Evolutionary conservation across 2,888 invertebrate species (phyloP).

Genomic region (Abscondita cerata): DNA sequence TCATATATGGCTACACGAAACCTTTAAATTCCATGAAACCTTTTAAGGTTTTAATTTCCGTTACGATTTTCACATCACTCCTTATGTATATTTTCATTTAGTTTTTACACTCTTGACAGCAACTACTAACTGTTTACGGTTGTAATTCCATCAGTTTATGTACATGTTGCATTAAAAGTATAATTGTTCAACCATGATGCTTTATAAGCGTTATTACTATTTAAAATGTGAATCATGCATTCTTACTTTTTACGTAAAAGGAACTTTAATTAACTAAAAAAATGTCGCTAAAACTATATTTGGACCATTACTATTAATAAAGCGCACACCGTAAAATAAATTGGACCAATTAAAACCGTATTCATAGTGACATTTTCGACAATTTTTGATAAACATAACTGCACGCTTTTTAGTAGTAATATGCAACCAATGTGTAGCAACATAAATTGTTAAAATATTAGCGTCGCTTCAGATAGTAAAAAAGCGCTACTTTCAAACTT

Average conservation of each 20-base stretch:
- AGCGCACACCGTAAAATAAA: too few species aligned
- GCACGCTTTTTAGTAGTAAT: too few species aligned
- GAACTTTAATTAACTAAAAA: too few species aligned
- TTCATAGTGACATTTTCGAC: too few species aligned
- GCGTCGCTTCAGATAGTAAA: conserved; percentile 3
- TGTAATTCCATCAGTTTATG: conserved; percentile 5
- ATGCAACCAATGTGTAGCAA: neutral
- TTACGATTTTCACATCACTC: conserved; percentile 7
- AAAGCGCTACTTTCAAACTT: conserved; percentile 5
- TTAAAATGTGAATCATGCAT: conserved; percentile 10
- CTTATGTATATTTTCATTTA: conserved; percentile 2
- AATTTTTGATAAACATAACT: too few species aligned
- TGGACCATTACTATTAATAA: too few species aligned
- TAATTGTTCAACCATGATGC: conserved; percentile 1
- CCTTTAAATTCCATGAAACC: neutral
- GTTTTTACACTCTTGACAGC: neutral
- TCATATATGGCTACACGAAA: neutral
- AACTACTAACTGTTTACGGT: conserved; percentile 5
- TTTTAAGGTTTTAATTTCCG: conserved; percentile 8
- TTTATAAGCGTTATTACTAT: conserved; percentile 1
- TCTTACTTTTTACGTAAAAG: neutral
- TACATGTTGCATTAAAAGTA: neutral
- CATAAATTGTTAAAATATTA: conserved; percentile 4
- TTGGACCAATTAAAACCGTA: too few species aligned
- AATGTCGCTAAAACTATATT: too few species aligned